Percentiles rank a stretch among this genome's conserved stretches.
phyloP scores from a whole-genome alignment of 2,113 vertebrate genomes.

The Tinamus guttatus region DNA sequence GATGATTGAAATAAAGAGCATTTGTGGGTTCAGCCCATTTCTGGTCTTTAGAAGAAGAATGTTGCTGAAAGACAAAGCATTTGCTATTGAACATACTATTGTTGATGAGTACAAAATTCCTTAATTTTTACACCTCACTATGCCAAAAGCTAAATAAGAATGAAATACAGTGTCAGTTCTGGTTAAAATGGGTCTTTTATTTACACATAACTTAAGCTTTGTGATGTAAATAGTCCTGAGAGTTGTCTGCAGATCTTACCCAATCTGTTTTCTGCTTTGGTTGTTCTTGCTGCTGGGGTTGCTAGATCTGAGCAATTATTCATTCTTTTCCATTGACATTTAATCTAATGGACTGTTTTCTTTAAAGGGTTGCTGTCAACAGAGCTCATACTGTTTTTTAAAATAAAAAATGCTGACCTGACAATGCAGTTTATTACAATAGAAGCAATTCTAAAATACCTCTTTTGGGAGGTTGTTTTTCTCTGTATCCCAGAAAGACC shows the following conservation, averaged over 20 bases:
- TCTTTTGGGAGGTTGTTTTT: background rate
- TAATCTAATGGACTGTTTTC: background rate
- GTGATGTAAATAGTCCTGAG: constrained; percentile 5
- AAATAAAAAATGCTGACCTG: background rate
- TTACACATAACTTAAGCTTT: background rate
- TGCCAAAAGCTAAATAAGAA: background rate
- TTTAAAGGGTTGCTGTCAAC: background rate
- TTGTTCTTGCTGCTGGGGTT: constrained; percentile 46
- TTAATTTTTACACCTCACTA: background rate
- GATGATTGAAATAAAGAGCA: background rate
- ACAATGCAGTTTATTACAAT: background rate
- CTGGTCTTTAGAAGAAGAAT: background rate
- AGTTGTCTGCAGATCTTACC: background rate
- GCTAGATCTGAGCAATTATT: constrained; percentile 10
- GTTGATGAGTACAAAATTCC: background rate
- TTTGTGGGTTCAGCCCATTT: background rate
- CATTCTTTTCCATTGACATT: constrained; percentile 23
- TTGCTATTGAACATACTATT: background rate
- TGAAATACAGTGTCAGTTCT: background rate
- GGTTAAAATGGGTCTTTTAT: background rate
- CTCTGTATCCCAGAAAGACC: constrained; percentile 1
- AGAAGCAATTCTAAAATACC: background rate
- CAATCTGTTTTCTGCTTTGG: background rate
- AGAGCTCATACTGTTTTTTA: background rate
- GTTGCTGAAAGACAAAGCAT: background rate